These are phyloP conservation scores for Orthosia gracilis DNA, from an alignment of 2,888 invertebrate species.

Conservation along the genomic window DNA sequence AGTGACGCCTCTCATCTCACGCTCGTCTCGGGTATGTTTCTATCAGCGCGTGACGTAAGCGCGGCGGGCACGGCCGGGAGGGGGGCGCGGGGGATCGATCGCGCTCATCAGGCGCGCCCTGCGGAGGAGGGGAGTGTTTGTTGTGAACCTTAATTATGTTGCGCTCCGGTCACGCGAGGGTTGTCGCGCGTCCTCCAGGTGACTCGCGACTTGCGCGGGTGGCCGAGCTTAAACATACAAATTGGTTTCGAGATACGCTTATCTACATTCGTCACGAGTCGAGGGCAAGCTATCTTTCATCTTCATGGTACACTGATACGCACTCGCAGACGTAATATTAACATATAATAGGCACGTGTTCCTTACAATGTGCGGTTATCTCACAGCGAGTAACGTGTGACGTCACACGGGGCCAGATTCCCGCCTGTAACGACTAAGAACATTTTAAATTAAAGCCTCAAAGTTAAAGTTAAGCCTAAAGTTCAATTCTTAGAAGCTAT, in stretches of 20 bases:
- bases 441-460: background rate
- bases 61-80: background rate
- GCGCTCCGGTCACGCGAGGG: conserved; percentile 44
- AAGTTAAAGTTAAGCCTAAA: too few relatives aligned
- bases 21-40: conserved; percentile 52
- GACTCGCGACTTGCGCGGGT: conserved; percentile 10
- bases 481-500: conserved; percentile 5
- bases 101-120: conserved; percentile 55
- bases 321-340: background rate
- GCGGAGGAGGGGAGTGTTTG: conserved; percentile 44
- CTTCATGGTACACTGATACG: background rate
- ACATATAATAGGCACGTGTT: too few relatives aligned
- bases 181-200: conserved; percentile 20
- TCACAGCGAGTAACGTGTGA: background rate
- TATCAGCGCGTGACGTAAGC: conserved; percentile 53
- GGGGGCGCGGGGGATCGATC: conserved; percentile 52
- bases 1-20: conserved; percentile 39
- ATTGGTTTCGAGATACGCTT: conserved; percentile 27
- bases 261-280: background rate
- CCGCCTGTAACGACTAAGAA: background rate
- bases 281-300: background rate
- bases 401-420: background rate
- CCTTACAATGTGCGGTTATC: too few relatives aligned
- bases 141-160: conserved; percentile 62
- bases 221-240: background rate